phyloP scores from a whole-genome alignment of 2,888 invertebrate genomes.

The Myathropa florea region DNA sequence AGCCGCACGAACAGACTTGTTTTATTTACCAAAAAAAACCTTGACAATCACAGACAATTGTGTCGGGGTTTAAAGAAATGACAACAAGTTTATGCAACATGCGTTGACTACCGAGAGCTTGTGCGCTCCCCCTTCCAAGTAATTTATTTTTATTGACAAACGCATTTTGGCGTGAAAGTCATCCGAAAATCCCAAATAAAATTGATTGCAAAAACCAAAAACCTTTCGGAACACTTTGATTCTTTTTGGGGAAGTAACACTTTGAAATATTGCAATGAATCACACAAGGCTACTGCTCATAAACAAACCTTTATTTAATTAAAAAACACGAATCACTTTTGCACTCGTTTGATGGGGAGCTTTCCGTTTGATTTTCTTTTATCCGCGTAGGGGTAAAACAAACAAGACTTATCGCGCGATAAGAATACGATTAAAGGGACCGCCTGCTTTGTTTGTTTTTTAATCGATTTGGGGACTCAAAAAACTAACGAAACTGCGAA shows the following conservation, averaged over 20 bases:
- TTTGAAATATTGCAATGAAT: conserved; percentile 32
- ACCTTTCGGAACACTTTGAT: neutral
- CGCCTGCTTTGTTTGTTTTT: neutral
- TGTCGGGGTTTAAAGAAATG: neutral
- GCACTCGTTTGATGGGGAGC: neutral
- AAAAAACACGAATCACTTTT: conserved; percentile 1
- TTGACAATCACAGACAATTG: conserved; percentile 22
- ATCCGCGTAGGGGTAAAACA: neutral
- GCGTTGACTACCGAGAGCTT: neutral
- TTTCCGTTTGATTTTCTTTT: neutral
- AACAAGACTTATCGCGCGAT: conserved; percentile 6
- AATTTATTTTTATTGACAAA: neutral
- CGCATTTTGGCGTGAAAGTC: conserved; percentile 1
- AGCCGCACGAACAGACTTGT: neutral
- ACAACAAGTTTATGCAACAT: neutral
- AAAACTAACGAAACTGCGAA: neutral
- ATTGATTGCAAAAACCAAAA: conserved; percentile 31
- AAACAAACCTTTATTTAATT: conserved; percentile 29
- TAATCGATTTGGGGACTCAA: neutral
- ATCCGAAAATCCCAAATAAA: conserved; percentile 44
- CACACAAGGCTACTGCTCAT: neutral
- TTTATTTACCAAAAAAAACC: conserved; percentile 17
- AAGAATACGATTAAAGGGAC: neutral
- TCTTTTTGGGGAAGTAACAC: neutral
- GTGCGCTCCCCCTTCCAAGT: neutral